Evolutionary conservation across 2,113 vertebrate species (phyloP).

Genomic region (Podarcis raffonei): DNA sequence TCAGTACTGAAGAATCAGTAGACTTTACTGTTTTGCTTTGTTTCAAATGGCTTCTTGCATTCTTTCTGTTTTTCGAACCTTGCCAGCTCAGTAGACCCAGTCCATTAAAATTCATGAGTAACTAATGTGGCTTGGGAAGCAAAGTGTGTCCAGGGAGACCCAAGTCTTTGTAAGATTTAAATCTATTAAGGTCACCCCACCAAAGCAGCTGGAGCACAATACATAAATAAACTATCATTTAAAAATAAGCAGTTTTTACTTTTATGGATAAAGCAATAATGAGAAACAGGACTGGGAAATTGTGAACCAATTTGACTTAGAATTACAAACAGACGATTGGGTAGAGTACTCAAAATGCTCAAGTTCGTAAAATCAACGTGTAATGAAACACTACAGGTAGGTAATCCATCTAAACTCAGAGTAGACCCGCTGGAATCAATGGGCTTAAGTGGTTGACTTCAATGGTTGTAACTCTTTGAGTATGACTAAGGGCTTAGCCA

Average conservation of each 20-base stretch:
- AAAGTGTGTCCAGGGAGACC: neutral
- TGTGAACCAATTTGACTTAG: neutral
- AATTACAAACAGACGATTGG: neutral
- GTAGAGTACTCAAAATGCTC: neutral
- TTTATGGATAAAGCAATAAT: neutral
- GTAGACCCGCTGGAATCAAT: too few relatives aligned
- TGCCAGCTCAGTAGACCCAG: slow-evolving; percentile 45
- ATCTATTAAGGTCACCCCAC: neutral
- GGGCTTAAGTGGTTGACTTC: too few relatives aligned
- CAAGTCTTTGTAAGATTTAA: slow-evolving; percentile 1
- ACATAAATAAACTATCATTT: slow-evolving; percentile 4
- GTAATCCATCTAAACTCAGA: too few relatives aligned
- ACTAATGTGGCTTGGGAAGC: slow-evolving; percentile 20
- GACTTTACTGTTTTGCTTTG: slow-evolving; percentile 46
- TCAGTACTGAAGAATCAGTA: slow-evolving; percentile 46
- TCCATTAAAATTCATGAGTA: slow-evolving; percentile 46
- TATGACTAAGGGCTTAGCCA: too few relatives aligned
- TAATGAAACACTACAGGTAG: neutral
- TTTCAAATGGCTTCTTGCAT: slow-evolving; percentile 63
- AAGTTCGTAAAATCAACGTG: neutral
- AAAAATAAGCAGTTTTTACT: neutral
- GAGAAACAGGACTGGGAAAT: neutral
- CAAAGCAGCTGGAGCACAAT: slow-evolving; percentile 15
- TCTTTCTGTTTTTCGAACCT: slow-evolving; percentile 21
- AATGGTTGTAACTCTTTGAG: too few relatives aligned